A percentile compares a stretch with the other conserved stretches of the same genome.
phyloP scores from a whole-genome alignment of 2,888 invertebrate species.

The Xylota segnis region DNA sequence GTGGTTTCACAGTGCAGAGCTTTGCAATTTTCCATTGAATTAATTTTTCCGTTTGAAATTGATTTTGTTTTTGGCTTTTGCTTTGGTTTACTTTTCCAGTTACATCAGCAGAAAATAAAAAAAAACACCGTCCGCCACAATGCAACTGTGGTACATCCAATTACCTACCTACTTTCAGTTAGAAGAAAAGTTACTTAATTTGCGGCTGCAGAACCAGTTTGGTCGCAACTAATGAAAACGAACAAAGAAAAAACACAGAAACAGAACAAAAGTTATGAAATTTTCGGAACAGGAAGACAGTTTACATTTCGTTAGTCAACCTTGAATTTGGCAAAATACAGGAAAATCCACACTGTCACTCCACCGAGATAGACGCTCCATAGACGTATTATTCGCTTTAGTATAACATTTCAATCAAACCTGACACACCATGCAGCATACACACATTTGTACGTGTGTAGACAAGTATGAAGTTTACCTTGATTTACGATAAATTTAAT shows the following conservation, averaged over 20 bases:
- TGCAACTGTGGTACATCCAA: conserved; percentile 55
- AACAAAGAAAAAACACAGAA: background rate
- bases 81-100: conserved; percentile 62
- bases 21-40: conserved; percentile 76
- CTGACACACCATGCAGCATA: background rate
- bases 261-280: conserved; percentile 11
- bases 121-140: conserved; percentile 37
- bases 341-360: background rate
- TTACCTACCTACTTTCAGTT: conserved; percentile 42
- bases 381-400: conserved; percentile 7
- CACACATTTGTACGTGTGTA: background rate
- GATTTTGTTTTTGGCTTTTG: conserved; percentile 64
- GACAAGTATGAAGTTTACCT: conserved; percentile 52
- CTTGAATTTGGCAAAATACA: conserved; percentile 45
- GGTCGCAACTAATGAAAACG: background rate
- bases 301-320: conserved; percentile 22
- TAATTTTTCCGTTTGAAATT: conserved; percentile 71
- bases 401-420: background rate
- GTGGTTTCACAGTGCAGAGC: conserved; percentile 62
- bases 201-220: conserved; percentile 57
- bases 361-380: conserved; percentile 5
- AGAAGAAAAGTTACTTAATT: conserved; percentile 53
- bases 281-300: conserved; percentile 33
- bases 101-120: conserved; percentile 40
- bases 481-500: conserved; percentile 65